These are phyloP conservation scores for Vidua macroura DNA, from an alignment of 2,113 vertebrate species.

Conservation along the genomic window DNA sequence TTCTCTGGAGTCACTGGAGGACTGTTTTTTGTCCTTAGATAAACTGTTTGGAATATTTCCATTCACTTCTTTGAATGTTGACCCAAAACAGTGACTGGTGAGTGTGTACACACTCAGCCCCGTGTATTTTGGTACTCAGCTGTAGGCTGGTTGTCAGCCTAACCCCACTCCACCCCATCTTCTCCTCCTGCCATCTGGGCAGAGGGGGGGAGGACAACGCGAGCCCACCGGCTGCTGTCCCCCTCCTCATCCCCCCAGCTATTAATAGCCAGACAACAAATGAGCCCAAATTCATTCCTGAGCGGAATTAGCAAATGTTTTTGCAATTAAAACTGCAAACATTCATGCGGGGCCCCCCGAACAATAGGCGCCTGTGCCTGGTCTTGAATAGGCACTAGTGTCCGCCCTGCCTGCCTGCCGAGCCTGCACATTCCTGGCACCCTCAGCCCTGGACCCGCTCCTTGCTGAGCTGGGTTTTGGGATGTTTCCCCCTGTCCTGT, in stretches of 20 bases:
- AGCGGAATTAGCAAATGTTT: slow-evolving; percentile 71
- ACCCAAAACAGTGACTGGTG: neutral
- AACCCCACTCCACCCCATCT: neutral
- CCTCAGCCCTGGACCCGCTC: slow-evolving; percentile 40
- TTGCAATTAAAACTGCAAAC: slow-evolving; percentile 73
- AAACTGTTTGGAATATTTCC: neutral
- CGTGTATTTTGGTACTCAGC: neutral
- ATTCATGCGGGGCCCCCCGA: slow-evolving; percentile 59
- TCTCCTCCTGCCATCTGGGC: neutral
- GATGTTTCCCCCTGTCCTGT: neutral
- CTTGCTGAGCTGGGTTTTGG: neutral
- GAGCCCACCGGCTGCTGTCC: slow-evolving; percentile 55
- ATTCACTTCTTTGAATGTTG: neutral
- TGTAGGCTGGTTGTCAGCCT: neutral
- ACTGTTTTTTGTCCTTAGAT: neutral
- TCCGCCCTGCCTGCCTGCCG: slow-evolving; percentile 53
- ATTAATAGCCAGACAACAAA: slow-evolving; percentile 67
- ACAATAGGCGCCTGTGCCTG: slow-evolving; percentile 76
- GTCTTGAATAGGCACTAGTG: slow-evolving; percentile 72
- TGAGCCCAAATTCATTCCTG: slow-evolving; percentile 62
- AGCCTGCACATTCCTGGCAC: slow-evolving; percentile 75
- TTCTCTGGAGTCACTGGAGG: neutral
- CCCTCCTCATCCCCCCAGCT: slow-evolving; percentile 19
- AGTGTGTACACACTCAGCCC: neutral
- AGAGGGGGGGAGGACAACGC: neutral